A percentile compares a stretch with the other conserved stretches of the same genome.
phyloP scores from a whole-genome alignment of 2,888 invertebrate species.

The Standfussiana lucernea region DNA sequence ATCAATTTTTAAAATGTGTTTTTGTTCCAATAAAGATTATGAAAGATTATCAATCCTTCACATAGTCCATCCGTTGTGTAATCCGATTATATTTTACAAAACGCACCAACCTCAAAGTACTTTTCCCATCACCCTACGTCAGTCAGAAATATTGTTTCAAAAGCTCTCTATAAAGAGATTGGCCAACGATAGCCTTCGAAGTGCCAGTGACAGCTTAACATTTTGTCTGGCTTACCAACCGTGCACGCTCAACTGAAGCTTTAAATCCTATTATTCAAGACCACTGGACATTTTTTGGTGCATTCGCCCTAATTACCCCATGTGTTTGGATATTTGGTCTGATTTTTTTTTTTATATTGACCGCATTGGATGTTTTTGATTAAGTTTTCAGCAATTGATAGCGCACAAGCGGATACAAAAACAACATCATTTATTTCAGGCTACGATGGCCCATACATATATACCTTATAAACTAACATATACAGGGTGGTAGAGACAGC shows the following conservation, averaged over 20 bases:
- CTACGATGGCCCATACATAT: too few relatives aligned
- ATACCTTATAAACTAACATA: too few relatives aligned
- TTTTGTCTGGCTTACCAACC: constrained; percentile 41
- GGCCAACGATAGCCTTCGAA: constrained; percentile 31
- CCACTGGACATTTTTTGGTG: constrained; percentile 47
- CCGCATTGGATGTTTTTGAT: not conserved
- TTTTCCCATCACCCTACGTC: not conserved
- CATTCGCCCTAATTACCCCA: constrained; percentile 33
- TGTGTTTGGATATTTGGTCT: not conserved
- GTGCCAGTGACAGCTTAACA: constrained; percentile 50
- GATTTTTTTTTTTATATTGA: not conserved
- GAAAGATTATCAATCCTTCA: too few relatives aligned
- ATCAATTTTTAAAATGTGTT: too few relatives aligned
- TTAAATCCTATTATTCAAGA: constrained; percentile 59
- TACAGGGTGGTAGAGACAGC: too few relatives aligned
- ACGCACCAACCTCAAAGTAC: not conserved
- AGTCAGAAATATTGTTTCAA: not conserved
- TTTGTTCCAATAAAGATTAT: too few relatives aligned
- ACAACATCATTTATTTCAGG: too few relatives aligned
- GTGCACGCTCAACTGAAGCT: constrained; percentile 36
- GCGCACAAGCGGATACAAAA: not conserved
- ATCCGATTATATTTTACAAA: constrained; percentile 1
- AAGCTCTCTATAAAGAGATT: constrained; percentile 36
- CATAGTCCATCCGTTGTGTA: not conserved
- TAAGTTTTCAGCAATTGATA: not conserved